phyloP scores from a whole-genome alignment of 1,140 invertebrate species.

The Drosophila rhopaloa region DNA sequence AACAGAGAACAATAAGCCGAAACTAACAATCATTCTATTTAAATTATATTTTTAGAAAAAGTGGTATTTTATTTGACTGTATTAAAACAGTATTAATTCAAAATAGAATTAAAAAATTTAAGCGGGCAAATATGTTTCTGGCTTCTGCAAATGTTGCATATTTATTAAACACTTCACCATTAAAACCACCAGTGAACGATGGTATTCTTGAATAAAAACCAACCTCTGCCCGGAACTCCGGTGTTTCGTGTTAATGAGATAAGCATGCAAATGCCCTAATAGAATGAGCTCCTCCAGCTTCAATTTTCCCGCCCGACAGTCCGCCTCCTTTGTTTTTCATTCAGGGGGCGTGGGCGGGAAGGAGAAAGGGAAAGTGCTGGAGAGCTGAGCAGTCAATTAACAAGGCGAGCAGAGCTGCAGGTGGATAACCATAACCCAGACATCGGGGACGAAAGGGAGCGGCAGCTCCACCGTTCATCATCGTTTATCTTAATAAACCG shows the following conservation, averaged over 20 bases:
- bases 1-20: too few relatives aligned
- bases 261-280: constrained; percentile 79
- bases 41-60: too few relatives aligned
- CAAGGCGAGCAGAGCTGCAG: constrained; percentile 37
- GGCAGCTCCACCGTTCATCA: constrained; percentile 65
- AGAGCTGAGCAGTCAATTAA: constrained; percentile 56
- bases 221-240: constrained; percentile 44
- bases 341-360: background rate
- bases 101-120: too few relatives aligned
- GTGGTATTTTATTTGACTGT: too few relatives aligned
- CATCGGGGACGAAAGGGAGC: background rate
- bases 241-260: constrained; percentile 75
- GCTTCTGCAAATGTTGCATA: background rate
- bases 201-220: constrained; percentile 16
- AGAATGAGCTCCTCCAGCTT: constrained; percentile 52
- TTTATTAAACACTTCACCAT: too few relatives aligned
- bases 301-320: constrained; percentile 3
- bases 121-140: too few relatives aligned
- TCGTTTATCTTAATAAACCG: constrained; percentile 82
- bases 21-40: too few relatives aligned
- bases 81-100: too few relatives aligned
- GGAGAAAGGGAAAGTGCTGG: constrained; percentile 34
- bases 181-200: background rate
- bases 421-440: constrained; percentile 41
- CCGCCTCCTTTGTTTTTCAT: constrained; percentile 5